These are phyloP conservation scores for Eurytoma californica DNA, from an alignment of 2,888 invertebrate genomes.

Conservation along the genomic window DNA sequence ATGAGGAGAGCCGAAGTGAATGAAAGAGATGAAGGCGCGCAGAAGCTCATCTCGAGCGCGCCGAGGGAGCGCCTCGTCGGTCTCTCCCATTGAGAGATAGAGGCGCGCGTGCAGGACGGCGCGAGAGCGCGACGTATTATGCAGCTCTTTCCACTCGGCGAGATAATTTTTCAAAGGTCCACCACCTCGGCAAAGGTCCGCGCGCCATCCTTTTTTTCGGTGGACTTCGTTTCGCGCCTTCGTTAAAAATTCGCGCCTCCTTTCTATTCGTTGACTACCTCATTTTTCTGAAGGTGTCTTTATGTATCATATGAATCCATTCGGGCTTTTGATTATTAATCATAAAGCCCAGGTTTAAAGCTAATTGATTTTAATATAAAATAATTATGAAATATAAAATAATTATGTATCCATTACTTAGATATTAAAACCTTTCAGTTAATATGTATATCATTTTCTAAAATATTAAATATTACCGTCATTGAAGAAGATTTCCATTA, in stretches of 20 bases:
- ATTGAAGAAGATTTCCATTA: too few relatives aligned
- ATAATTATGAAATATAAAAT: too few relatives aligned
- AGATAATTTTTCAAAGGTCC: slow-evolving; percentile 72
- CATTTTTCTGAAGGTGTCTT: background rate
- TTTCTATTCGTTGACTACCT: background rate
- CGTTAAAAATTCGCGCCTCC: slow-evolving; percentile 11
- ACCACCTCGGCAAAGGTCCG: slow-evolving; percentile 59
- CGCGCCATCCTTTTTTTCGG: slow-evolving; percentile 53
- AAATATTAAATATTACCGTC: too few relatives aligned
- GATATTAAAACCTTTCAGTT: too few relatives aligned
- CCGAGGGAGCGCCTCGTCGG: background rate
- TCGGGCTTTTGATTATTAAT: too few relatives aligned
- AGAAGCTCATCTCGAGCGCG: background rate
- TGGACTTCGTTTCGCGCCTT: slow-evolving; percentile 22
- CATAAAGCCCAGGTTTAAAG: too few relatives aligned
- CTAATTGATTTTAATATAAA: too few relatives aligned
- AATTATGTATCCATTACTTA: too few relatives aligned
- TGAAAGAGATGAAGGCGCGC: too few relatives aligned
- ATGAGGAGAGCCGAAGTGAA: too few relatives aligned
- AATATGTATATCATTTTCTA: too few relatives aligned
- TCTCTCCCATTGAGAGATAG: slow-evolving; percentile 36
- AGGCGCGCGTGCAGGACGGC: background rate
- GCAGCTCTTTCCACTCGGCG: slow-evolving; percentile 68
- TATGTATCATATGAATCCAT: background rate
- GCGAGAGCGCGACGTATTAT: slow-evolving; percentile 60